These are phyloP conservation scores for Diorhabda carinulata DNA, from an alignment of 1,140 invertebrate genomes.

Conservation along the genomic window DNA sequence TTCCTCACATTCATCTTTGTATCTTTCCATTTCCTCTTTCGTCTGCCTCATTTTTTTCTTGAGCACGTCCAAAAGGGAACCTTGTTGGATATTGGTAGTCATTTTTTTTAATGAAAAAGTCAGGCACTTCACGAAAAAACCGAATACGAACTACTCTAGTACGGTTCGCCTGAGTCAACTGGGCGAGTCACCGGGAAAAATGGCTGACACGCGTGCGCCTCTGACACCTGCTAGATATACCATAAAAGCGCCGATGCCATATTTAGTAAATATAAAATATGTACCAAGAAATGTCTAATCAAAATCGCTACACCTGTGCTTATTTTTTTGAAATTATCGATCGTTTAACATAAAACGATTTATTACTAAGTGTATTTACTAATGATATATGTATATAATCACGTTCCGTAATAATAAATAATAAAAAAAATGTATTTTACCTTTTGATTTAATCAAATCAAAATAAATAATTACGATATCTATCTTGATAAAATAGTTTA, in stretches of 20 bases:
- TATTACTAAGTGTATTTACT: no score
- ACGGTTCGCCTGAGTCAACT: slow-evolving; percentile 22
- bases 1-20: slow-evolving; percentile 93
- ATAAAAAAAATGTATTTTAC: no score
- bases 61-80: slow-evolving; percentile 87
- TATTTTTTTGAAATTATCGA: no score
- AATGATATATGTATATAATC: no score
- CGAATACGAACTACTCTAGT: slow-evolving; percentile 8
- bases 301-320: no score
- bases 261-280: neutral
- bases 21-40: slow-evolving; percentile 96
- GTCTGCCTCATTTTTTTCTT: slow-evolving; percentile 99
- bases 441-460: no score
- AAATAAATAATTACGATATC: no score
- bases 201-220: slow-evolving; percentile 30
- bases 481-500: no score
- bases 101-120: slow-evolving; percentile 51
- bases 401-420: no score
- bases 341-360: no score
- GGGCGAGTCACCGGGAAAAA: slow-evolving; percentile 34
- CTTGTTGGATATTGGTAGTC: slow-evolving; percentile 81
- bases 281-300: neutral
- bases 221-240: slow-evolving; percentile 22
- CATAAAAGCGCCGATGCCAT: neutral
- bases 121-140: slow-evolving; percentile 17